A percentile compares a stretch with the other conserved stretches of the same genome.
Conservation (phyloP, 1,140 invertebrate species). For the Heliconius melpomene region DNA sequence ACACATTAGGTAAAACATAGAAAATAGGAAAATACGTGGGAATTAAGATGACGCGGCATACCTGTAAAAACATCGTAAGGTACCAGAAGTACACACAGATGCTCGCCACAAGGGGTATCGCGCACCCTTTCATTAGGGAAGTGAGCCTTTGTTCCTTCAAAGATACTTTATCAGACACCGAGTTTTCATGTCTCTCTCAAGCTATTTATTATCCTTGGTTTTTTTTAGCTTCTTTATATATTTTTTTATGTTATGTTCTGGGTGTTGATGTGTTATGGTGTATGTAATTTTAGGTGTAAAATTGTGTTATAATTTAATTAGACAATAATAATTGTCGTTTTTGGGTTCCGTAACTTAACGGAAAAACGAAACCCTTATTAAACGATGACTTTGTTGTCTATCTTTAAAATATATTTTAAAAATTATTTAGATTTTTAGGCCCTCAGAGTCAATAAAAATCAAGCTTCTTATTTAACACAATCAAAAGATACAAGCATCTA, state of each 20-base stretch:
- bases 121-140: slow-evolving; percentile 19
- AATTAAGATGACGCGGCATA: neutral
- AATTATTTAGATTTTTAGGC: too few relatives aligned
- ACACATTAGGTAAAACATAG: neutral
- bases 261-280: neutral
- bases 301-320: neutral
- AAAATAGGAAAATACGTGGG: neutral
- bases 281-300: neutral
- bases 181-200: slow-evolving; percentile 7
- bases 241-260: neutral
- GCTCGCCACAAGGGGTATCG: slow-evolving; percentile 17
- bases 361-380: too few relatives aligned
- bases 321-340: too few relatives aligned
- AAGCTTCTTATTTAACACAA: too few relatives aligned
- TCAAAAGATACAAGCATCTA: too few relatives aligned
- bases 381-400: too few relatives aligned
- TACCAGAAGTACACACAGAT: slow-evolving; percentile 9
- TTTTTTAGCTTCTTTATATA: neutral
- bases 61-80: slow-evolving; percentile 1
- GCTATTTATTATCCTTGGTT: neutral
- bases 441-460: too few relatives aligned
- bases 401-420: too few relatives aligned
- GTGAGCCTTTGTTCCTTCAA: slow-evolving; percentile 16
- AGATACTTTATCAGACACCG: slow-evolving; percentile 13
- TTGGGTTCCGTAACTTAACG: too few relatives aligned